Conservation (phyloP, 30 jellyfish, hydroid and myxozoan genomes). For the Cassiopea andromeda region DNA sequence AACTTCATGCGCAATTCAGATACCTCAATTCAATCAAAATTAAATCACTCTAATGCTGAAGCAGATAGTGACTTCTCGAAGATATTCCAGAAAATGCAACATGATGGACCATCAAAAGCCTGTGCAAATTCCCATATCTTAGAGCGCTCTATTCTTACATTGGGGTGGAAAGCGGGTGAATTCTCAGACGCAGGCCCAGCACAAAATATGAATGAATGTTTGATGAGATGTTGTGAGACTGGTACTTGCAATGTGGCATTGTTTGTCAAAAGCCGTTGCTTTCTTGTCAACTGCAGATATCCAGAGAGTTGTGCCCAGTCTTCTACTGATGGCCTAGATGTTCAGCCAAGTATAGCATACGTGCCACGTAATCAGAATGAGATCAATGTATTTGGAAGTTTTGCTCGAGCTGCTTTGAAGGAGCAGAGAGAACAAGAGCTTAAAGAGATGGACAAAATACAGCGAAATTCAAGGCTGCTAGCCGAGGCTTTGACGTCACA, state of each 20-base stretch:
- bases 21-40: neutral
- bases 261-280: conserved; percentile 65
- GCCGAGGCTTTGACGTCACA: conserved; percentile 24
- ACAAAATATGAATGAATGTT: conserved; percentile 26
- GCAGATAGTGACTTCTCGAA: conserved; percentile 28
- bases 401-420: conserved; percentile 47
- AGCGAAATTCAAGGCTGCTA: conserved; percentile 14
- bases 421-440: conserved; percentile 26
- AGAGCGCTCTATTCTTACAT: conserved; percentile 39
- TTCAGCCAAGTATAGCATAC: conserved; percentile 58
- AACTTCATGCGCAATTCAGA: neutral
- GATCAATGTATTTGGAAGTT: conserved; percentile 54
- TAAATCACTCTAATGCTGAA: neutral
- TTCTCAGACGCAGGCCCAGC: conserved; percentile 70
- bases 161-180: conserved; percentile 73
- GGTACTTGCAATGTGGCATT: conserved; percentile 76
- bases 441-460: conserved; percentile 24
- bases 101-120: conserved; percentile 2
- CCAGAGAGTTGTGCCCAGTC: conserved; percentile 68
- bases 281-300: conserved; percentile 48
- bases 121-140: conserved; percentile 62
- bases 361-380: conserved; percentile 64
- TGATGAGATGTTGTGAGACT: conserved; percentile 55
- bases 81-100: neutral
- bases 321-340: conserved; percentile 50